These are phyloP conservation scores for Butastur rufipennis DNA, from an alignment of 2,113 vertebrate genomes.

Conservation along the genomic window DNA sequence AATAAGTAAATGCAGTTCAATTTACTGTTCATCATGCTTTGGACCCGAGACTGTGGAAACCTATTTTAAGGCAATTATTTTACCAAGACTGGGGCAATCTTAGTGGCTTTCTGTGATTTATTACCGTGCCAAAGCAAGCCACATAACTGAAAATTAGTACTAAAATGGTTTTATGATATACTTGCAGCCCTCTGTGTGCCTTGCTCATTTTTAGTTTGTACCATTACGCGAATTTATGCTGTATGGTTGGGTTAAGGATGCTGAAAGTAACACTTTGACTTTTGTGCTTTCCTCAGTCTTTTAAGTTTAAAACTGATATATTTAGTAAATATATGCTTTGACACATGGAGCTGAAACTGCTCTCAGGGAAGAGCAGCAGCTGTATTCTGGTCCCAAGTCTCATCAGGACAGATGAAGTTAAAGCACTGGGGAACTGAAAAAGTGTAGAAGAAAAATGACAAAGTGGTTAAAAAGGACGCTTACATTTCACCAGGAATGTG, in stretches of 20 bases:
- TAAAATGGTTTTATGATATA: background rate
- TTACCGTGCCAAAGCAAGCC: background rate
- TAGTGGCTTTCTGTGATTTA: background rate
- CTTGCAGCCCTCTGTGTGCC: background rate
- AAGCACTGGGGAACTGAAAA: background rate
- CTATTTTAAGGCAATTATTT: background rate
- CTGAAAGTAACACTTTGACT: background rate
- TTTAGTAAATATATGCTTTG: background rate
- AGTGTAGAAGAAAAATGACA: accelerated
- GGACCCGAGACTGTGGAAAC: background rate
- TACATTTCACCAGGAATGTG: background rate
- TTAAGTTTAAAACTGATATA: background rate
- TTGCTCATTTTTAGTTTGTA: background rate
- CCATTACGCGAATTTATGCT: background rate
- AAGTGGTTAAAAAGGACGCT: background rate
- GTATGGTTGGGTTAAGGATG: background rate
- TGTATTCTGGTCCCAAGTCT: background rate
- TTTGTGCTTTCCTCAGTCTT: background rate
- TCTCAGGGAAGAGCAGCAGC: background rate
- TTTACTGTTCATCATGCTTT: background rate
- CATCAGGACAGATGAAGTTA: background rate
- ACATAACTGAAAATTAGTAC: background rate
- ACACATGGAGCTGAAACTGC: background rate
- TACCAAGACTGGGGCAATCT: background rate
- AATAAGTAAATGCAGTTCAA: background rate